phyloP scores from a whole-genome alignment of 1,140 invertebrate genomes.

The Leucophenga varia region DNA sequence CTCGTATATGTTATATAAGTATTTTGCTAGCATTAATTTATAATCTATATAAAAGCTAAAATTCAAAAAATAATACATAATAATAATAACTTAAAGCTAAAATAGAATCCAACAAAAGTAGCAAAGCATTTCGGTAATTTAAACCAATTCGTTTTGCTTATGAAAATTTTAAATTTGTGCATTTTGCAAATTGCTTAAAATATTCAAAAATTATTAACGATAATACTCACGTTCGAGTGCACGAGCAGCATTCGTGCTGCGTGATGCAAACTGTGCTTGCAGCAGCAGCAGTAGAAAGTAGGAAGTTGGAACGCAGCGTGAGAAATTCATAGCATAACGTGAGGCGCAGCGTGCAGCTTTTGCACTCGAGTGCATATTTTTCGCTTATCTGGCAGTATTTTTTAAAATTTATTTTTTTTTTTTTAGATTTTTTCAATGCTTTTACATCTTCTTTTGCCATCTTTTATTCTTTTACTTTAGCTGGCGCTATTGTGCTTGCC shows the following conservation, averaged over 20 bases:
- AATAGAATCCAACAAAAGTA: too few species aligned
- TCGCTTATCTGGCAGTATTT: slow-evolving; percentile 37
- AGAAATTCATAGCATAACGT: slow-evolving; percentile 37
- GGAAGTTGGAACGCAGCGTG: slow-evolving; percentile 3
- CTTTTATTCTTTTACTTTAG: not conserved
- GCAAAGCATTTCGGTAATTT: too few species aligned
- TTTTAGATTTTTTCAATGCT: not conserved
- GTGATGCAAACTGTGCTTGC: not conserved
- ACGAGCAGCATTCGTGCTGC: slow-evolving; percentile 5
- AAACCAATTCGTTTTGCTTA: too few species aligned
- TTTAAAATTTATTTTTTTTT: too few species aligned
- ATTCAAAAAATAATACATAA: too few species aligned
- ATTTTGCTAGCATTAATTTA: too few species aligned
- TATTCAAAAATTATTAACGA: slow-evolving; percentile 55
- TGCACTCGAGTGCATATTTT: slow-evolving; percentile 55
- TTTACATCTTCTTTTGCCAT: not conserved
- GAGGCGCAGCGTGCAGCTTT: too few species aligned
- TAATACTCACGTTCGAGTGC: slow-evolving; percentile 51
- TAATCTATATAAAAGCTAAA: too few species aligned
- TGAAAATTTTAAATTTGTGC: slow-evolving; percentile 18
- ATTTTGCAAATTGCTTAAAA: slow-evolving; percentile 22
- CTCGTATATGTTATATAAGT: too few species aligned
- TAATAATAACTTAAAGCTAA: too few species aligned
- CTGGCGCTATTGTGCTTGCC: slow-evolving; percentile 8
- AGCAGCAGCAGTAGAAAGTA: not conserved